Conservation (phyloP, 2,888 invertebrate genomes). For the Ornithoptera alexandrae region DNA sequence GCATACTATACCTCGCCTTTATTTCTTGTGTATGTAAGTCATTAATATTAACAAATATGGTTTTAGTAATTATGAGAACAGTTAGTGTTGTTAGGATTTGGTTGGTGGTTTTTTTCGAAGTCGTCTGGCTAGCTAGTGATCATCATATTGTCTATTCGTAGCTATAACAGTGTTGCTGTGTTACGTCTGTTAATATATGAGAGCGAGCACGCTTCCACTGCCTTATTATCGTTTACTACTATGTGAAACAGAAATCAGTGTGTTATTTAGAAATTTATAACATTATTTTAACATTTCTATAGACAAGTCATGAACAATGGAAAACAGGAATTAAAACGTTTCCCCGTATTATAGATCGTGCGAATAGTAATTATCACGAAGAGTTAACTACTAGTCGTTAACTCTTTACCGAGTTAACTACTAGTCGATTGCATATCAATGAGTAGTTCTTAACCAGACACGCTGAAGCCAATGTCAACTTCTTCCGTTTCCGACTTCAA, state of each 20-base stretch:
- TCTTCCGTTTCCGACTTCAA: slow-evolving; percentile 14
- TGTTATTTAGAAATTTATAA: background rate
- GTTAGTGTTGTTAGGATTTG: no score
- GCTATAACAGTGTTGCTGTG: no score
- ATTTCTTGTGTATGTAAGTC: background rate
- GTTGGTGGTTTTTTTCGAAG: no score
- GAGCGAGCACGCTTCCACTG: no score
- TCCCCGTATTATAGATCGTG: slow-evolving; percentile 29
- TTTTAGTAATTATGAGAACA: no score
- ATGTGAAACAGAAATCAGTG: no score
- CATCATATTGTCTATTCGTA: no score
- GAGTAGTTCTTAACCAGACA: slow-evolving; percentile 18
- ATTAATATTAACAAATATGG: background rate
- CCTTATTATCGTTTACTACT: no score
- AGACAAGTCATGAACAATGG: slow-evolving; percentile 15
- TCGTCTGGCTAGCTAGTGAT: no score
- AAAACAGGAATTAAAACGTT: slow-evolving; percentile 24
- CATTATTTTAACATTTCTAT: slow-evolving; percentile 6
- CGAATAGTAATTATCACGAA: slow-evolving; percentile 25
- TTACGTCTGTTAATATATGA: no score
- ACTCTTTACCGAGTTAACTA: slow-evolving; percentile 8
- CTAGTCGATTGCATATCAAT: slow-evolving; percentile 24
- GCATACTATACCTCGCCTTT: background rate
- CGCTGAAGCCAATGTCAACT: slow-evolving; percentile 13
- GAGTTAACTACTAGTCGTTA: slow-evolving; percentile 8